Evolutionary conservation across 2,113 vertebrate genomes (phyloP).

Genomic region (Mohoua ochrocephala): DNA sequence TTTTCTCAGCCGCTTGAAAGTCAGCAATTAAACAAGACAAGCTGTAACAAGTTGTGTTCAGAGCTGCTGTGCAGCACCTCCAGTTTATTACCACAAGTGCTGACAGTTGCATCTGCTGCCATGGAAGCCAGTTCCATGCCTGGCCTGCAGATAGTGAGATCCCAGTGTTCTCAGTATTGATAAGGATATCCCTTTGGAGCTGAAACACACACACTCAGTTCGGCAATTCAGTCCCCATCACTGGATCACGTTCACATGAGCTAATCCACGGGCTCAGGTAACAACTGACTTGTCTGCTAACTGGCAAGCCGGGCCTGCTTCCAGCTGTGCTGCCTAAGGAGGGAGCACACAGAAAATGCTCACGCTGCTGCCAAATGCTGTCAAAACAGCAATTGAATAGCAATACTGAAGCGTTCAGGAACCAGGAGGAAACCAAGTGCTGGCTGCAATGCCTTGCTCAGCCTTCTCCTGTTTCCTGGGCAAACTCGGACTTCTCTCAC

Average conservation of each 20-base stretch:
- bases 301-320: not conserved
- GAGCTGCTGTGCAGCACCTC: not conserved
- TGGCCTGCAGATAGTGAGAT: accelerated
- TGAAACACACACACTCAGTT: not conserved
- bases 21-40: not conserved
- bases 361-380: not conserved
- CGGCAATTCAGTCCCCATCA: not conserved
- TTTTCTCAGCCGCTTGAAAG: not conserved
- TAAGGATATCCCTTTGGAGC: not conserved
- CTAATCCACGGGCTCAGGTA: not conserved
- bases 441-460: not conserved
- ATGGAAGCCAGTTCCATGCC: not conserved
- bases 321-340: not conserved
- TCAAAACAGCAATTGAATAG: not conserved
- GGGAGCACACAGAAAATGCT: not conserved
- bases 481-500: not conserved
- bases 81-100: not conserved
- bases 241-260: not conserved
- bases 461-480: not conserved
- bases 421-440: not conserved
- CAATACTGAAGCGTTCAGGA: not conserved
- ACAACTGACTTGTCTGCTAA: not conserved
- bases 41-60: not conserved
- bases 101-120: not conserved
- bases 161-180: not conserved